phyloP scores from a whole-genome alignment of 2,888 invertebrate species.

The Eilema sororculum region DNA sequence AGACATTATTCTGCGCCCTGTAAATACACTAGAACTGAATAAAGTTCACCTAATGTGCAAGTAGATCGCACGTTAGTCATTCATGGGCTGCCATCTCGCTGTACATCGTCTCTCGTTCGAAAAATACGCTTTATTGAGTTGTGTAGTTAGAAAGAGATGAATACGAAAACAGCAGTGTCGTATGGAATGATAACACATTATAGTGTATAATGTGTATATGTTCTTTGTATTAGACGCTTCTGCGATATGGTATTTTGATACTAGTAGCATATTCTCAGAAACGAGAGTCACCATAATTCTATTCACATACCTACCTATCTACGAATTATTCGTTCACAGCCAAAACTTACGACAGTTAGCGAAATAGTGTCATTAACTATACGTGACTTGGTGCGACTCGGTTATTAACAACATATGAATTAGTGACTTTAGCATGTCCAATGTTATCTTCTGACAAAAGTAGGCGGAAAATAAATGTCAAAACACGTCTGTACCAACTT shows the following conservation, averaged over 20 bases:
- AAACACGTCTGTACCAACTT: not conserved
- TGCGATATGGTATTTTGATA: not conserved
- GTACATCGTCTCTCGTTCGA: constrained; percentile 72
- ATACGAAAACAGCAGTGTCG: constrained; percentile 69
- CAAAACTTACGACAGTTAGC: not conserved
- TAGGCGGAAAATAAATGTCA: not conserved
- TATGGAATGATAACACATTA: constrained; percentile 54
- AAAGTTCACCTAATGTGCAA: constrained; percentile 47
- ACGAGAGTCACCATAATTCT: too few relatives aligned
- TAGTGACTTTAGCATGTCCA: not conserved
- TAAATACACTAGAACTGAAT: constrained; percentile 32
- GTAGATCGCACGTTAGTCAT: constrained; percentile 67
- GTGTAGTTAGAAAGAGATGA: constrained; percentile 73
- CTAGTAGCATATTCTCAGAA: not conserved
- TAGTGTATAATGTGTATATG: not conserved
- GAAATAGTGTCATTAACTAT: not conserved
- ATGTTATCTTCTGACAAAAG: not conserved
- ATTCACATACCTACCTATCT: too few relatives aligned
- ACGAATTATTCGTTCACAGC: not conserved
- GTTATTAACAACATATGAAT: not conserved
- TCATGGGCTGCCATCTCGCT: constrained; percentile 61
- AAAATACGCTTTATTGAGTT: constrained; percentile 79
- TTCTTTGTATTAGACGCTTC: not conserved
- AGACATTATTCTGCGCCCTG: not conserved
- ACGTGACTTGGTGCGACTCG: not conserved